phyloP scores from a whole-genome alignment of 1,140 invertebrate genomes.

The Heliconius himera region DNA sequence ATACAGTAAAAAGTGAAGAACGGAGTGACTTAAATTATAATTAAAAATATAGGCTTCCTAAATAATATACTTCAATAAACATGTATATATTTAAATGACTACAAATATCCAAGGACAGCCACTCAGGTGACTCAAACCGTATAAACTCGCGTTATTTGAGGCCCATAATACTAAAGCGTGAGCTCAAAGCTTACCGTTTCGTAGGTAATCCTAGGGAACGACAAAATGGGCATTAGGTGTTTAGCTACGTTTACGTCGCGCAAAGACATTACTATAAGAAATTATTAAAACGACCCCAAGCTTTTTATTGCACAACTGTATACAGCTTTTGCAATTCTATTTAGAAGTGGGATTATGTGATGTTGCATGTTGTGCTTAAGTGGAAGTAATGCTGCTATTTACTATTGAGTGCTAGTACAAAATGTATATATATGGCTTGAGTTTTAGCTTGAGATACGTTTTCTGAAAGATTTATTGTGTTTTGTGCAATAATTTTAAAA shows the following conservation, averaged over 20 bases:
- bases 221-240: slow-evolving; percentile 50
- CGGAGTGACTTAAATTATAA: neutral
- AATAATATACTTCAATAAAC: neutral
- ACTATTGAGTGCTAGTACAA: slow-evolving; percentile 16
- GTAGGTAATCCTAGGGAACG: slow-evolving; percentile 50
- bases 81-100: neutral
- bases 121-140: slow-evolving; percentile 40
- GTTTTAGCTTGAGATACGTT: neutral
- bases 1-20: neutral
- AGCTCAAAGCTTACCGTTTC: slow-evolving; percentile 49
- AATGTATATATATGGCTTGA: neutral
- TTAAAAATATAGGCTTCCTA: neutral
- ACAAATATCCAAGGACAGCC: slow-evolving; percentile 5
- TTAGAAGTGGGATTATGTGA: slow-evolving; percentile 33
- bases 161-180: slow-evolving; percentile 48
- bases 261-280: slow-evolving; percentile 45
- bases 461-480: neutral
- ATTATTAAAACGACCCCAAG: slow-evolving; percentile 47
- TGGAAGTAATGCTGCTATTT: slow-evolving; percentile 19
- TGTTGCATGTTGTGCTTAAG: slow-evolving; percentile 34
- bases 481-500: neutral
- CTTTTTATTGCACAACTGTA: slow-evolving; percentile 43
- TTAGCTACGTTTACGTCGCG: slow-evolving; percentile 48
- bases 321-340: slow-evolving; percentile 40
- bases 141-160: slow-evolving; percentile 52